These are phyloP conservation scores for Horisme vitalbata DNA, from an alignment of 2,888 invertebrate genomes.

Conservation along the genomic window DNA sequence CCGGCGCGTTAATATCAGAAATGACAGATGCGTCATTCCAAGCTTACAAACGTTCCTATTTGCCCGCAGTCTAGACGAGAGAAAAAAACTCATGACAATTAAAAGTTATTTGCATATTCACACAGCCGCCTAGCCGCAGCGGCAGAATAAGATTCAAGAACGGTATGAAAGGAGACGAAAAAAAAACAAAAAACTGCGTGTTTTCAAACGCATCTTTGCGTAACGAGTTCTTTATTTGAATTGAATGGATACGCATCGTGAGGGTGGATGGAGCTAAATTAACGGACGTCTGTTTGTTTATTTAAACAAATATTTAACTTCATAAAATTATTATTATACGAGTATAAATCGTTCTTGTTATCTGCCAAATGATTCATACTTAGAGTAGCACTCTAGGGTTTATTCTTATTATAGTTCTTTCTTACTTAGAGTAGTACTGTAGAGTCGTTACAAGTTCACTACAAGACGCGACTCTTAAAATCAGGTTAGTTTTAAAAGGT, in stretches of 20 bases:
- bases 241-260: slow-evolving; percentile 54
- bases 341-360: no score
- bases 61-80: slow-evolving; percentile 44
- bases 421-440: no score
- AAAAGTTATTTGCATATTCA: slow-evolving; percentile 75
- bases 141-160: slow-evolving; percentile 55
- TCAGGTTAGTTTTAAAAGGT: no score
- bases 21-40: slow-evolving; percentile 78
- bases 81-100: slow-evolving; percentile 64
- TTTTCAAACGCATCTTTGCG: slow-evolving; percentile 73
- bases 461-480: no score
- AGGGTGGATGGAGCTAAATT: slow-evolving; percentile 22
- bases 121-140: no score
- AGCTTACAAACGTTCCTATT: slow-evolving; percentile 45
- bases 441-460: no score
- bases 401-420: no score
- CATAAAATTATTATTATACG: not conserved
- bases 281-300: slow-evolving; percentile 2
- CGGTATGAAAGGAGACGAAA: slow-evolving; percentile 55
- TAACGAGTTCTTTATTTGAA: slow-evolving; percentile 65
- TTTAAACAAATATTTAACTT: not conserved
- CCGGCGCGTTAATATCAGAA: slow-evolving; percentile 70
- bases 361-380: no score
- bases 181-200: slow-evolving; percentile 46
- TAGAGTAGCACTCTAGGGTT: no score